Evolutionary conservation across 2,888 invertebrate genomes (phyloP).

Genomic region (Phalangium opilio): DNA sequence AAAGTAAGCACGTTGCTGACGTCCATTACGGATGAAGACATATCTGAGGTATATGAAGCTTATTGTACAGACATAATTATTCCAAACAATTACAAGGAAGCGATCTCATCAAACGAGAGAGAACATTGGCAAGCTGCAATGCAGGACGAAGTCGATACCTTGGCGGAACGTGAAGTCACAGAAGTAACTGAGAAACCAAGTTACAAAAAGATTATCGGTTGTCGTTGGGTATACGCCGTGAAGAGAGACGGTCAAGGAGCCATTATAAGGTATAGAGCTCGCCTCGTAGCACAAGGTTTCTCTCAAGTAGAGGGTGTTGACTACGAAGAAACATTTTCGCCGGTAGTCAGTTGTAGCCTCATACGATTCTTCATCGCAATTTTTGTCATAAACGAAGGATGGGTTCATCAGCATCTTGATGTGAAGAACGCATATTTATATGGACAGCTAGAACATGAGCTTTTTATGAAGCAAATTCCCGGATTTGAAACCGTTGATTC

Average conservation of each 20-base stretch:
- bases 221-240: no score
- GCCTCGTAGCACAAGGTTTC: conserved; percentile 1
- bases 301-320: not conserved
- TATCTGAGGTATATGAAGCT: no score
- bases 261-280: not conserved
- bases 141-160: not conserved
- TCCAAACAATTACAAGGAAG: no score
- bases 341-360: no score
- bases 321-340: conserved; percentile 1
- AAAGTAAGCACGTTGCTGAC: no score
- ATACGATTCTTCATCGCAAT: not conserved
- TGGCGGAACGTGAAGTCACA: not conserved
- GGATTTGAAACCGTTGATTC: no score
- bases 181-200: not conserved
- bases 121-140: not conserved
- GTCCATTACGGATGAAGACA: no score
- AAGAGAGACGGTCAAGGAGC: no score
- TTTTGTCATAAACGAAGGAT: not conserved
- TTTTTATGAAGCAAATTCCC: not conserved
- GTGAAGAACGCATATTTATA: not conserved
- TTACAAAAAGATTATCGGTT: no score
- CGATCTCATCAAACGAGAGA: no score
- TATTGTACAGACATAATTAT: no score
- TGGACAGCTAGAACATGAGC: not conserved
- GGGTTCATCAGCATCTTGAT: not conserved